Base-by-base conservation (phyloP, 1,140 invertebrate genomes). In the Brachionus calyciflorus region DNA sequence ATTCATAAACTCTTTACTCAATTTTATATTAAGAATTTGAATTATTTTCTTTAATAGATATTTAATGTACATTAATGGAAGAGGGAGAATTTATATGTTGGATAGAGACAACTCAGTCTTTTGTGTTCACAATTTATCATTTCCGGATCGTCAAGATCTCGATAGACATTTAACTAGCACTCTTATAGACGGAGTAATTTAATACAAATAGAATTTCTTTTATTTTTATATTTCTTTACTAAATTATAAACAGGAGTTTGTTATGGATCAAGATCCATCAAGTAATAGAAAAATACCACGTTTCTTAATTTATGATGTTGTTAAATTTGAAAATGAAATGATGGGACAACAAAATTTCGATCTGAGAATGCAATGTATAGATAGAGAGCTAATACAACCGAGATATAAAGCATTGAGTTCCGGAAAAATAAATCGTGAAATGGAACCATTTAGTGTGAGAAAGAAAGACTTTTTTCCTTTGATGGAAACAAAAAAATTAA, bases 81-180 rank as follows among this genome's bases (percentile, higher is more conserved):
- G 90, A 80, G 88, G 91, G 79, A 88, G 93, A 82, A 88, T 98
- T 5, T 99, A 91, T 82, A 94, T 98, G 84, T 87, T 98, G 79
- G 97, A 99, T 86, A 88, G 97, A 82, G 93, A 99, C 84, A 92
- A 97, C 84, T 91, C 90, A 80, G 90, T 95, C n/a, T 99, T 96
- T 85, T 88, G 91, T 86, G 91, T 95, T 0, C 85, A 88, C 17
- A 90, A 89, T 60, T 82, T 98, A 1, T 87, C 85, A 57, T 99
- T 99, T 87, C 88, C 90, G 0, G 86, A 90, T 79, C 86, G 89
- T 75, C 91, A 90, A 83, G 89, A 93, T 82, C 83, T 89, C 0
- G 87, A 86, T 7, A 86, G 88, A 77, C 90, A 91, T 85, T 81
- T 98, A 1, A 87, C 81, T 55, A 88, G 94, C 81, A 98, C 96